Percentiles rank a stretch among this genome's conserved stretches.
These are phyloP conservation scores for Atherinosoma microstoma DNA, from an alignment of 2,797 vertebrate genomes.

Conservation along the genomic window DNA sequence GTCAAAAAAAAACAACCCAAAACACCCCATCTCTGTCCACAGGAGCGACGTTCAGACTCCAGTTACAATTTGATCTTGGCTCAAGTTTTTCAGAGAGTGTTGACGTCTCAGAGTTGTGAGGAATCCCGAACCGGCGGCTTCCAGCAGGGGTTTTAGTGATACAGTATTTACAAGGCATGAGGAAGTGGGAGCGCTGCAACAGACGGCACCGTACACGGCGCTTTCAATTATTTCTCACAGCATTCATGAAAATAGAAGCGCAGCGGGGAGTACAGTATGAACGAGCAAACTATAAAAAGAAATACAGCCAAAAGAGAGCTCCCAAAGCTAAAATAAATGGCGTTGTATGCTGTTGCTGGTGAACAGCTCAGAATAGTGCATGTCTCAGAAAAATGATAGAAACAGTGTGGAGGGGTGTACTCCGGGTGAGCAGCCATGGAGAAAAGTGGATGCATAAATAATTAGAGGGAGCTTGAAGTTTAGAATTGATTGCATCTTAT, in stretches of 20 bases:
- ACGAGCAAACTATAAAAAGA: constrained; percentile 79
- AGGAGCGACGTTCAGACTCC: constrained; percentile 48
- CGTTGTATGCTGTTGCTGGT: constrained; percentile 42
- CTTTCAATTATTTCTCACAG: constrained; percentile 83
- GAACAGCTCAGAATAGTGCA: constrained; percentile 41
- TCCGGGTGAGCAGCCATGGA: constrained; percentile 31
- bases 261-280: constrained; percentile 73
- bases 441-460: constrained; percentile 41
- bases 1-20: constrained; percentile 25
- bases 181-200: constrained; percentile 72
- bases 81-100: constrained; percentile 63
- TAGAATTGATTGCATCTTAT: constrained; percentile 43
- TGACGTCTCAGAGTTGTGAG: constrained; percentile 68
- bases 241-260: constrained; percentile 79
- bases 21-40: constrained; percentile 40
- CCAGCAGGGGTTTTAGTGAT: constrained; percentile 73
- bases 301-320: constrained; percentile 65
- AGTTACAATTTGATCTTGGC: constrained; percentile 66
- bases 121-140: constrained; percentile 67
- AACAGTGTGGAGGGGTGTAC: constrained; percentile 21
- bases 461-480: constrained; percentile 37
- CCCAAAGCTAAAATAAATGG: constrained; percentile 68
- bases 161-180: constrained; percentile 79
- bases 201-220: constrained; percentile 62
- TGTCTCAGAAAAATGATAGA: constrained; percentile 23